Evolutionary conservation across 2,113 vertebrate genomes (phyloP).

Genomic region (Saimiri boliviensis): DNA sequence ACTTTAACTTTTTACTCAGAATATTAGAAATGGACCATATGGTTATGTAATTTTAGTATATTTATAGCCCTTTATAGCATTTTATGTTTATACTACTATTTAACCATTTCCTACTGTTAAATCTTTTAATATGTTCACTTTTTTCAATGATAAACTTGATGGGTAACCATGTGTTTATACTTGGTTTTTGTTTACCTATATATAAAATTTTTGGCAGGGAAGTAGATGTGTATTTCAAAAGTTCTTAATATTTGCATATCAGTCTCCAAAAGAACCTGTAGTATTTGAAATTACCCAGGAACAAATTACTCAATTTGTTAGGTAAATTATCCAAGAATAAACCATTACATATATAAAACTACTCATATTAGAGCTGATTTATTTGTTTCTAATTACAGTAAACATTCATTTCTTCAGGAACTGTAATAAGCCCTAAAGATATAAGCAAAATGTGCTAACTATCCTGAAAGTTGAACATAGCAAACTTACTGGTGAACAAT

Average conservation of each 20-base stretch:
- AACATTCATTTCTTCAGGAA: not conserved
- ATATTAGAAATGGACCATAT: not conserved
- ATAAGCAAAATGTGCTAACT: not conserved
- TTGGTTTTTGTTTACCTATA: not conserved
- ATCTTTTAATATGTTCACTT: not conserved
- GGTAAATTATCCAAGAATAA: no score
- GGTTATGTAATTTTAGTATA: not conserved
- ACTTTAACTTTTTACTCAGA: not conserved
- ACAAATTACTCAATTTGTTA: no score
- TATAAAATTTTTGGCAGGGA: not conserved
- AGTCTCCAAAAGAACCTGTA: not conserved
- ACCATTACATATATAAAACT: not conserved
- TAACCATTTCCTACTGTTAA: not conserved
- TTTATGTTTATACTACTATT: not conserved
- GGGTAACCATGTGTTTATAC: not conserved
- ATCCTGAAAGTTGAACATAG: not conserved
- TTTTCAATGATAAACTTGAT: not conserved
- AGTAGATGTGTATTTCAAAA: not conserved
- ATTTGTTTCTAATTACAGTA: not conserved
- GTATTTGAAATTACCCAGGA: not conserved
- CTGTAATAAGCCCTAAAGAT: not conserved
- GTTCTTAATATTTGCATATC: not conserved
- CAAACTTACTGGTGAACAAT: not conserved
- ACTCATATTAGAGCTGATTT: not conserved
- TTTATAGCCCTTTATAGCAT: not conserved